Evolutionary conservation across 2,113 vertebrate species (phyloP).

Genomic region (Irena cyanogastra): DNA sequence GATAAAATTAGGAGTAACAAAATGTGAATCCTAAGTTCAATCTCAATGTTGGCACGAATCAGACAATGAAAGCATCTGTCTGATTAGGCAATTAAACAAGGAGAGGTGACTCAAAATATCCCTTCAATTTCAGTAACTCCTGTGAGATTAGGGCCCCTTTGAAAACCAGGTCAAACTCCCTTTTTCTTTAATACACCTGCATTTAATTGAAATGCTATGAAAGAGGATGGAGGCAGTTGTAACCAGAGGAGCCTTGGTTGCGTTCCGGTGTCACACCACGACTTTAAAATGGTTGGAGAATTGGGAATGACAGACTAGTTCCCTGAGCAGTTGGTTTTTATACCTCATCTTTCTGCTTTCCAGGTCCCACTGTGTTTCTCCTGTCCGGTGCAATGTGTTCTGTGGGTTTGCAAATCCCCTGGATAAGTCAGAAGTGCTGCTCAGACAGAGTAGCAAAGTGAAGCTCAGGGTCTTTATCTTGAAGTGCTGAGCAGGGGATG

Average conservation of each 20-base stretch:
- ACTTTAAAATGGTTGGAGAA: background rate
- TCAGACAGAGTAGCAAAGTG: background rate
- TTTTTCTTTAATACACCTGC: background rate
- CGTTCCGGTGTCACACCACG: rapidly evolving
- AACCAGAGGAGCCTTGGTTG: background rate
- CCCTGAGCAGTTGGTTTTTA: background rate
- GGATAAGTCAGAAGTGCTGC: background rate
- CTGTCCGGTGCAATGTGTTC: background rate
- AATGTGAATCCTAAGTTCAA: background rate
- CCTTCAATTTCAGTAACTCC: constrained; percentile 5
- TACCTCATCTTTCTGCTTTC: background rate
- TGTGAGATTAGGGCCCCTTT: constrained; percentile 23
- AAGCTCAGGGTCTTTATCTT: background rate
- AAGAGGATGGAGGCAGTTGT: background rate
- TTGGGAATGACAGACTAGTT: background rate
- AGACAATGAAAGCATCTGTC: constrained; percentile 5
- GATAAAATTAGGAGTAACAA: constrained; percentile 11
- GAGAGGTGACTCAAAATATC: constrained; percentile 3
- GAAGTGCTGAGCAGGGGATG: background rate
- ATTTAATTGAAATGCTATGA: background rate
- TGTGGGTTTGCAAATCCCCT: background rate
- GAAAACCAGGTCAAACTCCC: background rate
- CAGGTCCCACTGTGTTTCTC: background rate
- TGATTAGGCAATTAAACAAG: constrained; percentile 39
- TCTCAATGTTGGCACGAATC: background rate